phyloP scores from a whole-genome alignment of 2,888 invertebrate species.

The Hirudinaria manillensis region DNA sequence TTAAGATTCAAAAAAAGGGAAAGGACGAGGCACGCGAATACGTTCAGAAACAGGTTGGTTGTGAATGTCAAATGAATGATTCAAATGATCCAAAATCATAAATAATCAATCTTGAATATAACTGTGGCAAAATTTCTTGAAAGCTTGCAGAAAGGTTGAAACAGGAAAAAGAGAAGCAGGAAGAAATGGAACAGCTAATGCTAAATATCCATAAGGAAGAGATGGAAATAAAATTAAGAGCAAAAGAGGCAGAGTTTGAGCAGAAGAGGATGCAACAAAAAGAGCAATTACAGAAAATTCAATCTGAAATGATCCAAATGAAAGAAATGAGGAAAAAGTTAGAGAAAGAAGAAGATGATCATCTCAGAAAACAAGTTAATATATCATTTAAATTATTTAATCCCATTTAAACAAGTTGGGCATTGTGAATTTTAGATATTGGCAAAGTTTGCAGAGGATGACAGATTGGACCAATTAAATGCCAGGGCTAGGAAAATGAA shows the following conservation, averaged over 20 bases:
- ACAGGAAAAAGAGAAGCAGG: neutral
- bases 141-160: neutral
- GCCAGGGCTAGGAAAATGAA: neutral
- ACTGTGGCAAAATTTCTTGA: neutral
- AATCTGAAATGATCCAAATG: neutral
- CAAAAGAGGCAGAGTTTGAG: neutral
- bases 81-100: neutral
- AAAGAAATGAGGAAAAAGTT: slow-evolving; percentile 8
- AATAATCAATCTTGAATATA: neutral
- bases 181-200: neutral
- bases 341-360: slow-evolving; percentile 15
- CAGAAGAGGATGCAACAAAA: neutral
- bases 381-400: neutral
- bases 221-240: neutral
- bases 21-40: neutral
- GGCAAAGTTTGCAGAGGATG: slow-evolving; percentile 13
- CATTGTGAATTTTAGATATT: neutral
- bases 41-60: neutral
- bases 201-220: neutral
- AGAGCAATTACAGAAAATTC: slow-evolving; percentile 9
- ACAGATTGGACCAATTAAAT: neutral
- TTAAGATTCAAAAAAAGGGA: neutral
- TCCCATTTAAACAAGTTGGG: too few relatives aligned
- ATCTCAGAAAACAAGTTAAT: neutral
- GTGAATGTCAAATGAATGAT: neutral